Percentiles rank a stretch among this genome's conserved stretches.
Evolutionary conservation across 2,113 vertebrate genomes (phyloP).

Genomic region (Carassius gibelio): DNA sequence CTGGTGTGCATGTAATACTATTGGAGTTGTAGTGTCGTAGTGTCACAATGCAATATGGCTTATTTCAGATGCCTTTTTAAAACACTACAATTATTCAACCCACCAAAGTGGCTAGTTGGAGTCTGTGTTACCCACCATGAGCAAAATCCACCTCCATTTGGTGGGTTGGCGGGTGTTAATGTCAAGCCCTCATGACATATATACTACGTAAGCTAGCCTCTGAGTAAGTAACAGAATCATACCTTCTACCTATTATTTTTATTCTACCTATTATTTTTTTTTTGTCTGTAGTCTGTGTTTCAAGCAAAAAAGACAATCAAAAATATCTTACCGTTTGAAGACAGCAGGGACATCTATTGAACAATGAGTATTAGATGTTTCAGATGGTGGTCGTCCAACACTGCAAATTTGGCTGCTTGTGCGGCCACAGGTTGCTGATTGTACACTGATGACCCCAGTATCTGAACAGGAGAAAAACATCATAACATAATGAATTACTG

Average conservation of each 20-base stretch:
- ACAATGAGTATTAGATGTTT: constrained; percentile 18
- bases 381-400: not conserved
- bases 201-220: not conserved
- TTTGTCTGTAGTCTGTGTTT: not conserved
- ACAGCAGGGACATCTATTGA: not conserved
- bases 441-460: not conserved
- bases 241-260: not conserved
- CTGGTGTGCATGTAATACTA: too few relatives aligned
- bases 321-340: constrained; percentile 6
- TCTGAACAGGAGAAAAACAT: not conserved
- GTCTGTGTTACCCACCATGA: too few relatives aligned
- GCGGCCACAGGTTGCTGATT: constrained; percentile 7
- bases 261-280: not conserved
- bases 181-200: too few relatives aligned
- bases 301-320: not conserved
- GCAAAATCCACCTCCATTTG: too few relatives aligned
- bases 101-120: too few relatives aligned
- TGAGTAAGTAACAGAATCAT: not conserved
- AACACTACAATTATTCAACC: too few relatives aligned
- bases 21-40: too few relatives aligned
- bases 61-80: too few relatives aligned
- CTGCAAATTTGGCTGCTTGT: not conserved
- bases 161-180: too few relatives aligned
- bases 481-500: not conserved
- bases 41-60: too few relatives aligned